Evolutionary conservation across 1,140 invertebrate species (phyloP), one percentile per base, ranked within the genome.

Genomic region (Listronotus bonariensis): DNA sequence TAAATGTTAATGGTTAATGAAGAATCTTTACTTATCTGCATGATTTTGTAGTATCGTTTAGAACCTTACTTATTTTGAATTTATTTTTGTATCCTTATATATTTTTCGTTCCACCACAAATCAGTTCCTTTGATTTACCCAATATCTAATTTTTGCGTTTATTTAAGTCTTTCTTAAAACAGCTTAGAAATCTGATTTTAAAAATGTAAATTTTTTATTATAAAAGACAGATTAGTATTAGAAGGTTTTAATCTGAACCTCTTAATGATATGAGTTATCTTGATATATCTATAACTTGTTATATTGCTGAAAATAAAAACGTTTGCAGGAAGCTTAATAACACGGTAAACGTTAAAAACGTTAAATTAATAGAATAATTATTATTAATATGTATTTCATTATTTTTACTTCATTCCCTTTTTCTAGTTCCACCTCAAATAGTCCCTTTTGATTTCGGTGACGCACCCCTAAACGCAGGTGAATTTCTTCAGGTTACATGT

Each of bases 401-500:
- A 20, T 12, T 12, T 38, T 8, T 60, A 31, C 15, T 31, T 64
- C 31, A 18, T 38, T 49, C 14, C 31, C 36, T 48, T 61, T 53
- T 60, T 48, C 11, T 38, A 69, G 62, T 69, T 14, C 56, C 62
- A 34, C 65, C 65, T 20, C 60, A 67, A 46, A 87, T 89, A 73
- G 81, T 84, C 40, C 84, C 84, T 31, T 87, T 86, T 68, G 79
- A 81, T 59, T 87, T 88, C 68, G 87, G 87, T 59, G 82, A 84
- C 51, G 80, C 45, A 40, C 68, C 68, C 3, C 42, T 67, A 9
- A 67, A 74, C 49, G 62, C 66, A 80, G 90, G 89, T 53, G 88
- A 91, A 76, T 85, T 86, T 71, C 86, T 88, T 45, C 87, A 87
- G 71, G 82, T 88, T 3, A 84, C 83, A 62, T 88, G 86, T 72